Base-by-base conservation (phyloP, 2,888 invertebrate species). In the Aporophyla lueneburgensis region DNA sequence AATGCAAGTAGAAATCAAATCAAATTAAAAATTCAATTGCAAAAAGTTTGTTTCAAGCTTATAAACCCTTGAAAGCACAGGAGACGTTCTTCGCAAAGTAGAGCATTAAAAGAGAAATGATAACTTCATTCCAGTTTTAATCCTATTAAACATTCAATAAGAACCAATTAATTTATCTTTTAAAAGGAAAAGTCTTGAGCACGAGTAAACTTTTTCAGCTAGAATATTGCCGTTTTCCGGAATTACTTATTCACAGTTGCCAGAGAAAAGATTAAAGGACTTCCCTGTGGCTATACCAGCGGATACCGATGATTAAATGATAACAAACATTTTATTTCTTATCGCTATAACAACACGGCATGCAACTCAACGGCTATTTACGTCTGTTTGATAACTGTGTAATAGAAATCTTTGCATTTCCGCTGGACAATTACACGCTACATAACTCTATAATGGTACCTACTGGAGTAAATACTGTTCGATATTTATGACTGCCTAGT, bases 241-340 rank as follows among this genome's bases (percentile, higher is more conserved):
- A 59, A 71, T 69, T 72, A 71, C 54, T 72, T 74, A 85, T 83
- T 71, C 69, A 77, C 63, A 76, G 73, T 69, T 62, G 72, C 24
- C 27, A 49, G 51, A 72, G 71, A 58, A 77, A 72, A 74, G 81
- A 77, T 78, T 78, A 69, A 71, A 74, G 53, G 61, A 65, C 54
- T 87, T 80, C 78, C 79, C 77, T 65, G 68, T 67, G 71, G 70
- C 62, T 74, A 68, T 67, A 62, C n/a, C 63, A 54, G 76, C 86
- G 85, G 88, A 87, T 85, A 84, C 78, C 72, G 74, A 81, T 84
- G 85, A 89, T 88, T 89, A 89, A 79, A 81, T 80, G 88, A 88
- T 88, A 86, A 86, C 79, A 81, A 77, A 83, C 82, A 83, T 83
- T 76, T 89, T 83, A 83, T 88, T 88, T 78, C 76, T 88, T 88